A percentile compares a stretch with the other conserved stretches of the same genome.
Evolutionary conservation across 2,888 invertebrate genomes (phyloP).

Genomic region (Caenorhabditis afra): DNA sequence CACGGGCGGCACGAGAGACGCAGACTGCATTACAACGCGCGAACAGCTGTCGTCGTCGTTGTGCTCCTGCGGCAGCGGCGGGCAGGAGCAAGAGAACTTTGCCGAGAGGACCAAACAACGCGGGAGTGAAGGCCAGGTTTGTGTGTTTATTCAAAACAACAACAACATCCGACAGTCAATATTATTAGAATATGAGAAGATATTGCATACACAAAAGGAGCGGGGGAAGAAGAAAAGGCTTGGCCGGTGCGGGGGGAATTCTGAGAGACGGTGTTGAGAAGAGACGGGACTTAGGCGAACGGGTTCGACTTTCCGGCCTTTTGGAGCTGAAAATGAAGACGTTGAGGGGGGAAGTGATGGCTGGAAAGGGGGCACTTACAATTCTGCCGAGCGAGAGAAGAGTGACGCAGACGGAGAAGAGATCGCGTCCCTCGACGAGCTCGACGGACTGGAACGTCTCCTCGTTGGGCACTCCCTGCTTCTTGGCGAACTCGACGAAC

Average conservation of each 20-base stretch:
- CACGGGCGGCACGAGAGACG: no score
- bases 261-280: background rate
- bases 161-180: slow-evolving; percentile 17
- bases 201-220: slow-evolving; percentile 17
- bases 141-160: slow-evolving; percentile 40
- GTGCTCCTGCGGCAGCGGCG: background rate
- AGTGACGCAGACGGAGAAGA: slow-evolving; percentile 87
- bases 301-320: slow-evolving; percentile 77
- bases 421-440: slow-evolving; percentile 95
- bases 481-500: slow-evolving; percentile 90
- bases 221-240: slow-evolving; percentile 16
- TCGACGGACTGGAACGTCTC: slow-evolving; percentile 98
- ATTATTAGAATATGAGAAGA: slow-evolving; percentile 51
- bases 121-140: slow-evolving; percentile 15
- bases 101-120: slow-evolving; percentile 43
- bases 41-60: no score
- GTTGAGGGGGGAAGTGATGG: background rate
- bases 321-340: slow-evolving; percentile 71
- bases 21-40: no score
- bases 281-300: slow-evolving; percentile 59
- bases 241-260: slow-evolving; percentile 25
- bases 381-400: slow-evolving; percentile 77
- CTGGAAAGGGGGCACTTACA: slow-evolving; percentile 64
- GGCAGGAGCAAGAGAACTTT: slow-evolving; percentile 19
- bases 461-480: slow-evolving; percentile 87